Evolutionary conservation across 1,140 invertebrate species (phyloP).

Genomic region (Drosophila kikkawai): DNA sequence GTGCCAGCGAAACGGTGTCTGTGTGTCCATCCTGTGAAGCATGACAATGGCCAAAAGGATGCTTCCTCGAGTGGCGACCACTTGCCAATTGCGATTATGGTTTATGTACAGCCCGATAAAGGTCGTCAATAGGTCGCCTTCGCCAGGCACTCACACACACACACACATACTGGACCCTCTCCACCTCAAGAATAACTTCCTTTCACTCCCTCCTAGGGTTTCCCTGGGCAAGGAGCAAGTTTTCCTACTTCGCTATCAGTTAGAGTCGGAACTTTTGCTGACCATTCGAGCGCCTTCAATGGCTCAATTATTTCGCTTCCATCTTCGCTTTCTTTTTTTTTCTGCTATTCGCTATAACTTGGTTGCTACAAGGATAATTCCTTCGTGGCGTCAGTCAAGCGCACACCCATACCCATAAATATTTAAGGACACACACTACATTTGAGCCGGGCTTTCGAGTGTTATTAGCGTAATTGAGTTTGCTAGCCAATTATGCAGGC

Average conservation of each 20-base stretch:
- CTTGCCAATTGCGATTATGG: slow-evolving; percentile 84
- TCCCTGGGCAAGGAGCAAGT: slow-evolving; percentile 69
- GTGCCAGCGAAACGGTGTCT: slow-evolving; percentile 29
- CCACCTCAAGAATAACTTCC: slow-evolving; percentile 23
- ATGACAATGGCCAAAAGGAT: slow-evolving; percentile 72
- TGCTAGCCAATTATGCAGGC: slow-evolving; percentile 57
- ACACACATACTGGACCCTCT: slow-evolving; percentile 19
- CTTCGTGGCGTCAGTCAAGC: slow-evolving; percentile 42
- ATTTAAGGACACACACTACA: slow-evolving; percentile 40
- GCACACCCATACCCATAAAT: slow-evolving; percentile 47
- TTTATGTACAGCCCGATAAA: slow-evolving; percentile 78
- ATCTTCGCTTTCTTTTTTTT: slow-evolving; percentile 45
- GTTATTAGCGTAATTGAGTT: slow-evolving; percentile 66
- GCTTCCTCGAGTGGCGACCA: slow-evolving; percentile 73
- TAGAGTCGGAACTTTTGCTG: slow-evolving; percentile 64
- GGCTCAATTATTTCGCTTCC: slow-evolving; percentile 68
- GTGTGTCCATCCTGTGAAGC: slow-evolving; percentile 63
- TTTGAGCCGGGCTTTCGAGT: slow-evolving; percentile 53
- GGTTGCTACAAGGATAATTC: slow-evolving; percentile 44
- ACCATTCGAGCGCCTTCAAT: slow-evolving; percentile 79
- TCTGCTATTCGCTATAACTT: slow-evolving; percentile 47
- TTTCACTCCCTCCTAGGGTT: not conserved
- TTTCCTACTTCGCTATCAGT: slow-evolving; percentile 62
- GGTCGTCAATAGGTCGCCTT: slow-evolving; percentile 81
- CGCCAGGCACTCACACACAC: not conserved